Conservation (phyloP, 1,140 invertebrate species). For the Ptiloglossa arizonensis region DNA sequence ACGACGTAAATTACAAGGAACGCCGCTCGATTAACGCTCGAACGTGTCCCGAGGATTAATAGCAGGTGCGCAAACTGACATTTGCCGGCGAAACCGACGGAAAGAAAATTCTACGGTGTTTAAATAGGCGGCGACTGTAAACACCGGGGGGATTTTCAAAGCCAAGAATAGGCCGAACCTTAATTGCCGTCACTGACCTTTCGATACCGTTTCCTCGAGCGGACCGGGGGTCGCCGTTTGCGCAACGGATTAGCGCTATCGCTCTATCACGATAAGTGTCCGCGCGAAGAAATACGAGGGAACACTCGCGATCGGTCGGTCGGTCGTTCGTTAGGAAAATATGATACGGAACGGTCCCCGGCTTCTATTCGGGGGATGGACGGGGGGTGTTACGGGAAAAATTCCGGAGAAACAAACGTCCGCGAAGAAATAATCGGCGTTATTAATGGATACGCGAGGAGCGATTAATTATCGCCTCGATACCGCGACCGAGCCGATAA, state of each 20-base stretch:
- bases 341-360: not conserved
- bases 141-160: conserved; percentile 26
- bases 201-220: conserved; percentile 44
- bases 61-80: conserved; percentile 38
- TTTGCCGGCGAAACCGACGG: conserved; percentile 15
- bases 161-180: conserved; percentile 12
- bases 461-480: conserved; percentile 37
- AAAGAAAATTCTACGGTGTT: conserved; percentile 6
- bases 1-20: conserved; percentile 53
- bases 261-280: conserved; percentile 42
- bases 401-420: conserved; percentile 8
- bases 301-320: conserved; percentile 15
- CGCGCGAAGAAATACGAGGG: conserved; percentile 19
- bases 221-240: conserved; percentile 17
- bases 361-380: not conserved
- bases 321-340: conserved; percentile 2
- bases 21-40: conserved; percentile 49
- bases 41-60: conserved; percentile 35
- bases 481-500: not conserved
- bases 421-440: conserved; percentile 33
- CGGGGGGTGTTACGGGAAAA: not conserved
- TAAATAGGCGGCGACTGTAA: not conserved
- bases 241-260: conserved; percentile 38
- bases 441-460: conserved; percentile 27
- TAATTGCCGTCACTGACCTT: conserved; percentile 49